Evolutionary conservation across 1,140 invertebrate genomes (phyloP).

Genomic region (Lepidurus arcticus): DNA sequence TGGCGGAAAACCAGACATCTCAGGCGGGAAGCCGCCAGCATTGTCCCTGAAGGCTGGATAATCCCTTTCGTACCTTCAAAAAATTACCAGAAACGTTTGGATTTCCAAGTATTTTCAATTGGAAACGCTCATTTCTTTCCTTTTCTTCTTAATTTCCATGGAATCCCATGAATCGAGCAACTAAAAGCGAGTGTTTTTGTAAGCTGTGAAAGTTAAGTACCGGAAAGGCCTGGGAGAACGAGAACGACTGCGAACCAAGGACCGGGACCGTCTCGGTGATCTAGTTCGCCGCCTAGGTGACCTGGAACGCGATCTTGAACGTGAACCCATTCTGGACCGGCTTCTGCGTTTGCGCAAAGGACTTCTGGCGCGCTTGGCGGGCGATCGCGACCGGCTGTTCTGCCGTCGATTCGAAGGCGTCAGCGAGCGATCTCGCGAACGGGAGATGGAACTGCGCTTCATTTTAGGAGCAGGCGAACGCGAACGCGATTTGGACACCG

Average conservation of each 20-base stretch:
- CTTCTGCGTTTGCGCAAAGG: slow-evolving; percentile 32
- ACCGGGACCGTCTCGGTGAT: slow-evolving; percentile 32
- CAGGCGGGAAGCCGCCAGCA: background rate
- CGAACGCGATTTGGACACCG: slow-evolving; percentile 36
- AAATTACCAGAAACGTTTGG: too few relatives aligned
- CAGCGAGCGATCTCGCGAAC: slow-evolving; percentile 41
- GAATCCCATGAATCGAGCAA: too few relatives aligned
- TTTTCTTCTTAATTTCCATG: too few relatives aligned
- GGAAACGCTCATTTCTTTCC: too few relatives aligned
- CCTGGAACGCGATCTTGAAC: slow-evolving; percentile 42
- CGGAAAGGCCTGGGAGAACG: slow-evolving; percentile 32
- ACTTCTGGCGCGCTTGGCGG: background rate
- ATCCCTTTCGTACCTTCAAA: background rate
- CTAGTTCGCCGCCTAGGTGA: slow-evolving; percentile 35
- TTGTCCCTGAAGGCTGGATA: background rate
- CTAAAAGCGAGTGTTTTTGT: too few relatives aligned
- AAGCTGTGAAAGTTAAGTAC: background rate
- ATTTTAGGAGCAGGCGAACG: slow-evolving; percentile 38
- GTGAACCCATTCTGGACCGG: slow-evolving; percentile 35
- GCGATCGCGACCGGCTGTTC: slow-evolving; percentile 33
- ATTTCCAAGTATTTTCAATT: too few relatives aligned
- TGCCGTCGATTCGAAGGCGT: slow-evolving; percentile 30
- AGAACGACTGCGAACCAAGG: slow-evolving; percentile 34
- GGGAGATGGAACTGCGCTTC: slow-evolving; percentile 34
- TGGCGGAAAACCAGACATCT: background rate